A percentile compares a stretch with the other conserved stretches of the same genome.
These are phyloP conservation scores for Pachyramphus minor DNA, from an alignment of 2,113 vertebrate genomes.

Conservation along the genomic window DNA sequence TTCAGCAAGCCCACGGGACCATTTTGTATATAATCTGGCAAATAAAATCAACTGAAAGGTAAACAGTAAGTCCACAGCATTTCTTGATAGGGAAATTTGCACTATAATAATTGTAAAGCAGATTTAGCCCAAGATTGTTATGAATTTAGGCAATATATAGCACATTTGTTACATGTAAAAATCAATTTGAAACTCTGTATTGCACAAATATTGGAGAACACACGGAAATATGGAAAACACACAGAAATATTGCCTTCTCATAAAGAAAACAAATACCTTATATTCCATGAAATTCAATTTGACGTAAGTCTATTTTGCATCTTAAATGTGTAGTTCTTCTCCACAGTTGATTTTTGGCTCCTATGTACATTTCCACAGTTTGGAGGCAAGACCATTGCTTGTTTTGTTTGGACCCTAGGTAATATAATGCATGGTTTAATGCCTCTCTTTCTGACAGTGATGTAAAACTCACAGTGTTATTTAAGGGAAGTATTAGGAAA, in stretches of 20 bases:
- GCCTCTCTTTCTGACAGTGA: background rate
- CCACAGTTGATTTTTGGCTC: background rate
- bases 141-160: constrained; percentile 21
- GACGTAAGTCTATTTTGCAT: background rate
- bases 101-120: constrained; percentile 48
- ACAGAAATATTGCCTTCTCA: background rate
- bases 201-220: background rate
- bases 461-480: background rate
- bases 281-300: background rate
- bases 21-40: constrained; percentile 72
- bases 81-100: constrained; percentile 65
- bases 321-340: background rate
- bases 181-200: background rate
- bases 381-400: background rate
- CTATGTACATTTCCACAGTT: background rate
- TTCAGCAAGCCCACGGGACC: constrained; percentile 79
- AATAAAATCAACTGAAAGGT: constrained; percentile 77
- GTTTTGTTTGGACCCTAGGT: background rate
- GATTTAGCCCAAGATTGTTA: constrained; percentile 61
- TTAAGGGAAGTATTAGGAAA: background rate
- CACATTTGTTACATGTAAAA: constrained; percentile 11
- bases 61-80: constrained; percentile 69
- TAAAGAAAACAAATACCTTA: background rate
- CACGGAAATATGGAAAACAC: background rate
- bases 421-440: background rate